These are phyloP conservation scores for Hyles lineata DNA, from an alignment of 2,888 invertebrate genomes.

Conservation along the genomic window DNA sequence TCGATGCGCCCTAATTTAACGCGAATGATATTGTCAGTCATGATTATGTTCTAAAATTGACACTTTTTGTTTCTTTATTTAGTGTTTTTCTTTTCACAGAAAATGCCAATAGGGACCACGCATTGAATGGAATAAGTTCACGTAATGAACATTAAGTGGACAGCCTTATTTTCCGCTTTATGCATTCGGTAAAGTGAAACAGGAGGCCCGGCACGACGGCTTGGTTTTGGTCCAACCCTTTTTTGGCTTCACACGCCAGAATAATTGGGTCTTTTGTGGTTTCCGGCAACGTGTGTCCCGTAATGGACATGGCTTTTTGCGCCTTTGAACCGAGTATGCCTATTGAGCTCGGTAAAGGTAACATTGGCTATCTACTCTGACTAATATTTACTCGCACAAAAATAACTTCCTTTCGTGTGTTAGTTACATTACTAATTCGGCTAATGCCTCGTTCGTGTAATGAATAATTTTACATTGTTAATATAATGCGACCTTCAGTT, in stretches of 20 bases:
- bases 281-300: slow-evolving; percentile 67
- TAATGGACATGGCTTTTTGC: slow-evolving; percentile 72
- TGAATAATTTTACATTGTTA: slow-evolving; percentile 6
- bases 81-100: slow-evolving; percentile 15
- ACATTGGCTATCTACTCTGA: slow-evolving; percentile 51
- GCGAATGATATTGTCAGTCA: slow-evolving; percentile 55
- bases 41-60: slow-evolving; percentile 46
- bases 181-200: slow-evolving; percentile 59
- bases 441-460: slow-evolving; percentile 3
- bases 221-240: slow-evolving; percentile 70
- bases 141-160: neutral
- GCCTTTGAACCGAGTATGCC: slow-evolving; percentile 64
- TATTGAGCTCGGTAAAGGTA: slow-evolving; percentile 58
- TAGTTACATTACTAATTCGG: slow-evolving; percentile 13
- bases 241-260: slow-evolving; percentile 72
- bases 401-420: slow-evolving; percentile 29
- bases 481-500: neutral
- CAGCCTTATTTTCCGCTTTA: slow-evolving; percentile 42
- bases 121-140: slow-evolving; percentile 14
- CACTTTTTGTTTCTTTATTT: slow-evolving; percentile 31
- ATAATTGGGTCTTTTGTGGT: slow-evolving; percentile 81
- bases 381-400: slow-evolving; percentile 52
- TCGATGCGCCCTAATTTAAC: slow-evolving; percentile 55
- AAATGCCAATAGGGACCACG: slow-evolving; percentile 30
- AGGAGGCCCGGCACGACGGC: slow-evolving; percentile 60